Percentiles rank a stretch among this genome's conserved stretches.
Conservation (phyloP, 2,888 invertebrate genomes). For the Oscheius onirici region DNA sequence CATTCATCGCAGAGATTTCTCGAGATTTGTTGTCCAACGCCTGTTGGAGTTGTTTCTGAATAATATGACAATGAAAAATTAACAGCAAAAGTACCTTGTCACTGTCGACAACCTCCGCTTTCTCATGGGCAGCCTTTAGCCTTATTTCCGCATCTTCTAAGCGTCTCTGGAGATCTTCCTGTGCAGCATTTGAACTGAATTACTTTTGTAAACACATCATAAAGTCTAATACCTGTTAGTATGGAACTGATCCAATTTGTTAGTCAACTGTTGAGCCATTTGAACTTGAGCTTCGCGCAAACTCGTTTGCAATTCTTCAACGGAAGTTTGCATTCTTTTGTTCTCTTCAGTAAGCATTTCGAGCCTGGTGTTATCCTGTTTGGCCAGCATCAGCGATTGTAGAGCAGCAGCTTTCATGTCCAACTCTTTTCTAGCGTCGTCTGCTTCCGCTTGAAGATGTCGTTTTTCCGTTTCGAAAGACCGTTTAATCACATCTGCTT, state of each 20-base stretch:
- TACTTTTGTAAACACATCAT: not conserved
- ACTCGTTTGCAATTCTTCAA: slow-evolving; percentile 14
- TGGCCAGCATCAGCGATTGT: slow-evolving; percentile 62
- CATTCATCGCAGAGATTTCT: not conserved
- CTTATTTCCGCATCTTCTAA: slow-evolving; percentile 8
- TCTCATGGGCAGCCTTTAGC: slow-evolving; percentile 8
- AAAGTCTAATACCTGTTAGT: slow-evolving; percentile 14
- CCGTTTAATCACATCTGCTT: slow-evolving; percentile 1
- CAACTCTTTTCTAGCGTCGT: slow-evolving; percentile 54
- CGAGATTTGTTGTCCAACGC: not conserved
- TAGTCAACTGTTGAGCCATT: slow-evolving; percentile 27
- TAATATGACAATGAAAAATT: too few relatives aligned
- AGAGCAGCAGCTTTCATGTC: slow-evolving; percentile 62
- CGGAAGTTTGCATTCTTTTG: slow-evolving; percentile 12
- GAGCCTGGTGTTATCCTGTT: slow-evolving; percentile 43
- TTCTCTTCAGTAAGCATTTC: slow-evolving; percentile 43
- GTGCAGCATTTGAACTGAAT: slow-evolving; percentile 22
- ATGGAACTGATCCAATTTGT: slow-evolving; percentile 14
- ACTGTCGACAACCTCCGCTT: not conserved
- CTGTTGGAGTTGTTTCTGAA: slow-evolving; percentile 25
- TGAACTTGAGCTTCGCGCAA: slow-evolving; percentile 21
- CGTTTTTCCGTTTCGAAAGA: slow-evolving; percentile 39
- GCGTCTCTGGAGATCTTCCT: slow-evolving; percentile 11
- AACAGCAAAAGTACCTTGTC: slow-evolving; percentile 21
- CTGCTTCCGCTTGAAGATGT: slow-evolving; percentile 51